phyloP scores from a whole-genome alignment of 1,140 invertebrate species.

The Ceratosolen solmsi region DNA sequence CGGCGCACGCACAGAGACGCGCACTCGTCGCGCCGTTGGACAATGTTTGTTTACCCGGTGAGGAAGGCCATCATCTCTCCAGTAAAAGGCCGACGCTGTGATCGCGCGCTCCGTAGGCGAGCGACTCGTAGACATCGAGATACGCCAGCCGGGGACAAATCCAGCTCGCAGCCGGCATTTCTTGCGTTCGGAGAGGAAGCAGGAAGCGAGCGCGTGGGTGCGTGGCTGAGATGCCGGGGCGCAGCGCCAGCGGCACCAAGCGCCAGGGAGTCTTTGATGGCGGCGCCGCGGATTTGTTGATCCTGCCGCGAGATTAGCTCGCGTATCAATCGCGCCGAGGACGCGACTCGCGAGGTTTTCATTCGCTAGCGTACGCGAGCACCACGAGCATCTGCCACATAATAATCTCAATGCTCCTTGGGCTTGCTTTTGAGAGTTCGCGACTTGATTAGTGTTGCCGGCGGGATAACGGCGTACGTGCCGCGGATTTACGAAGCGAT shows the following conservation, averaged over 20 bases:
- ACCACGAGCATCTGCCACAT: background rate
- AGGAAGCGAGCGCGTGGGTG: background rate
- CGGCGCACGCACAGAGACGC: background rate
- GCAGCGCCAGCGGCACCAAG: background rate
- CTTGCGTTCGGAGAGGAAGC: no score
- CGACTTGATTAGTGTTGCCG: no score
- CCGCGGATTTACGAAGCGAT: background rate
- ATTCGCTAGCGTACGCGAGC: constrained; percentile 41
- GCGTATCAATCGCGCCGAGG: background rate
- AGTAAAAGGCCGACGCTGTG: constrained; percentile 17
- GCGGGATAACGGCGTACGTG: no score
- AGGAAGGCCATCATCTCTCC: constrained; percentile 18
- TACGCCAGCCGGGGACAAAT: background rate
- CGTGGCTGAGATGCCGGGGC: background rate
- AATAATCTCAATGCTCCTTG: background rate
- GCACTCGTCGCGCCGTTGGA: background rate
- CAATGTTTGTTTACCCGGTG: constrained; percentile 42
- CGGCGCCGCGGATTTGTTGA: constrained; percentile 13
- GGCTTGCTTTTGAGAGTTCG: no score
- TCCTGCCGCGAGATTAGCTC: background rate
- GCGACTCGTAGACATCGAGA: background rate
- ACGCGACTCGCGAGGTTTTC: constrained; percentile 37
- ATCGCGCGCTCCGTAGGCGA: background rate
- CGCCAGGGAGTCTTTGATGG: constrained; percentile 36
- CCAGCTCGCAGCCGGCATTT: background rate